Conservation (phyloP, 1,140 invertebrate genomes). For the Drosophila persimilis region DNA sequence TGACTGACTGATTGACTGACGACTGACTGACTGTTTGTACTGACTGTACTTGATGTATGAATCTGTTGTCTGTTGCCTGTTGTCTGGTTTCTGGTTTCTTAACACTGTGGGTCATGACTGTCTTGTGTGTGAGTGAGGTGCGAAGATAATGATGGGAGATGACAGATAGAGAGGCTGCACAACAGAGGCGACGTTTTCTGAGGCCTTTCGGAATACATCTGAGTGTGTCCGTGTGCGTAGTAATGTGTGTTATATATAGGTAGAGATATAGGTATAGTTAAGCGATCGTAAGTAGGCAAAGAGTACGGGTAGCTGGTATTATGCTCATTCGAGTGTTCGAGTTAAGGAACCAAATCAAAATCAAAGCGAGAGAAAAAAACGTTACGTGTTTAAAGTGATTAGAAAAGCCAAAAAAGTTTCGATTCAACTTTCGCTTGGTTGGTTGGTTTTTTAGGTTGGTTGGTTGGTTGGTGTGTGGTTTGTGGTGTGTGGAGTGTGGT, state of each 20-base stretch:
- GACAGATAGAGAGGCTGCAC: conserved; percentile 10
- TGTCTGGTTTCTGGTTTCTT: not conserved
- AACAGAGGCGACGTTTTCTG: too few relatives aligned
- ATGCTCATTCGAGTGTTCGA: conserved; percentile 67
- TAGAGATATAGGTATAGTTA: conserved; percentile 61
- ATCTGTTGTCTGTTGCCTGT: not conserved
- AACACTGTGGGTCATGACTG: conserved; percentile 26
- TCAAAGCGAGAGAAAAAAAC: conserved; percentile 52
- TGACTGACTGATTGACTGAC: conserved; percentile 24
- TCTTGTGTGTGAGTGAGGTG: conserved; percentile 14
- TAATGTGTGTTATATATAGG: conserved; percentile 22
- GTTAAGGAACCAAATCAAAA: conserved; percentile 54
- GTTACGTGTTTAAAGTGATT: conserved; percentile 46
- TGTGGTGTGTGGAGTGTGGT: not conserved
- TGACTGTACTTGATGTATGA: conserved; percentile 35
- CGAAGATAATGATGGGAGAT: conserved; percentile 16
- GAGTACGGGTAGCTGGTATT: conserved; percentile 56
- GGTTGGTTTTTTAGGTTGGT: too few relatives aligned
- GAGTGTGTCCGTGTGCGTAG: too few relatives aligned
- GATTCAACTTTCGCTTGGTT: conserved; percentile 29
- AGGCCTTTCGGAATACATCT: too few relatives aligned
- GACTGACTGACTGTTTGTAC: conserved; percentile 13
- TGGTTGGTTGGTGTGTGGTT: too few relatives aligned
- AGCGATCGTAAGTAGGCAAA: conserved; percentile 69
- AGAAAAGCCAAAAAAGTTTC: conserved; percentile 51